Conservation (phyloP, 2,888 invertebrate species). For the Gandaritis pyraliata region DNA sequence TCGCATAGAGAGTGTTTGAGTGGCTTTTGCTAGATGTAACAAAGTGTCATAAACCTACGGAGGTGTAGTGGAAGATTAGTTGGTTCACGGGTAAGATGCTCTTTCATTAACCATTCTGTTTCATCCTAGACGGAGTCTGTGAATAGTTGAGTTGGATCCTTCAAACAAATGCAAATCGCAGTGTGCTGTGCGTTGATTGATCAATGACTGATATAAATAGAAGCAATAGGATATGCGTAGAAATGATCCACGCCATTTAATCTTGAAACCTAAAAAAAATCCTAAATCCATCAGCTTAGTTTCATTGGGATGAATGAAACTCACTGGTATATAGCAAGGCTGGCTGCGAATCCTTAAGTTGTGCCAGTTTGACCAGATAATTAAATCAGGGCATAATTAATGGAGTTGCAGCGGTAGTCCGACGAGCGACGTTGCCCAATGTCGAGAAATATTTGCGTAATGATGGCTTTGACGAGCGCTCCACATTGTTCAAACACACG, state of each 20-base stretch:
- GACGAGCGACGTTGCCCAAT: constrained; percentile 40
- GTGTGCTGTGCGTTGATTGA: constrained; percentile 47
- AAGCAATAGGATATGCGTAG: background rate
- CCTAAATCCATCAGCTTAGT: background rate
- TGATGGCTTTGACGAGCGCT: constrained; percentile 55
- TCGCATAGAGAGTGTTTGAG: background rate
- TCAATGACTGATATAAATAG: constrained; percentile 23
- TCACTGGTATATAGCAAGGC: background rate
- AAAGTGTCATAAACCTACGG: background rate
- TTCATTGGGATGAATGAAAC: background rate
- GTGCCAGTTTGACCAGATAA: constrained; percentile 45
- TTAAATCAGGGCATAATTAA: constrained; percentile 62
- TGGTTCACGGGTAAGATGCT: constrained; percentile 4
- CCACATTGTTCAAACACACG: constrained; percentile 46
- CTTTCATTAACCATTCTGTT: constrained; percentile 29
- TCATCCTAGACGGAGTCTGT: constrained; percentile 10
- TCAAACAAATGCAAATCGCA: constrained; percentile 44
- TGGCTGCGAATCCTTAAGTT: background rate
- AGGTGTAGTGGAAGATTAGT: background rate
- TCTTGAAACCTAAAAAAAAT: too few species aligned
- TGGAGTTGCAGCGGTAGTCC: constrained; percentile 48
- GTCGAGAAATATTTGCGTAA: constrained; percentile 60
- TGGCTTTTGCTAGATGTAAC: background rate
- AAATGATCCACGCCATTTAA: too few species aligned
- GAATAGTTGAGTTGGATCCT: constrained; percentile 29